These are phyloP conservation scores for Eremophila alpestris DNA, from an alignment of 2,797 vertebrate genomes.

Conservation along the genomic window DNA sequence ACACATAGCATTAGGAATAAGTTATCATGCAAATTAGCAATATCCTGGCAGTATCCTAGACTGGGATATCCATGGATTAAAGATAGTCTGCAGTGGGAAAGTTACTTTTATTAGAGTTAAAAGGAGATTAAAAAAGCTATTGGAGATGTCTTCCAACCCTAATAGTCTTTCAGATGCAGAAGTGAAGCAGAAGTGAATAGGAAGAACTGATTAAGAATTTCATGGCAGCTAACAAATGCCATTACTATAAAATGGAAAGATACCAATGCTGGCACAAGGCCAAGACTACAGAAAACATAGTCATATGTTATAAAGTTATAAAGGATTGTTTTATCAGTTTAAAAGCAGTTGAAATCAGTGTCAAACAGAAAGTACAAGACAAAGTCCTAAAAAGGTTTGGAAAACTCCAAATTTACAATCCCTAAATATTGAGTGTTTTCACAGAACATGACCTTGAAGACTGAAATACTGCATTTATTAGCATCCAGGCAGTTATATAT, in stretches of 20 bases:
- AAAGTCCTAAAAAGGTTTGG: neutral
- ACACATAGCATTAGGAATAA: neutral
- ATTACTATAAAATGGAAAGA: neutral
- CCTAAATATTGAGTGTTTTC: neutral
- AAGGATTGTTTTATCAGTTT: neutral
- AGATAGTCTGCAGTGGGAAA: neutral
- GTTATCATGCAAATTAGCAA: neutral
- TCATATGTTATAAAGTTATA: neutral
- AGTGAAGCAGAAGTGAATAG: neutral
- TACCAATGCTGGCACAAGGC: neutral
- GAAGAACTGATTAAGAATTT: neutral
- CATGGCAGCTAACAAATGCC: neutral
- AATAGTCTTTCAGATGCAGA: neutral
- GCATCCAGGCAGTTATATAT: neutral
- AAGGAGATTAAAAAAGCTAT: neutral
- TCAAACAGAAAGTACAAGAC: neutral
- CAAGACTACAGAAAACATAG: neutral
- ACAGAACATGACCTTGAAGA: neutral
- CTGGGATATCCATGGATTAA: neutral
- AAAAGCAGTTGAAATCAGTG: neutral
- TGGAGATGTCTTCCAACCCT: neutral
- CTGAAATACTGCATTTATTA: neutral
- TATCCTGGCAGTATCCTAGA: neutral
- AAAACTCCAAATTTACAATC: neutral
- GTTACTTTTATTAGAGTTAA: neutral